These are phyloP conservation scores for Nasonovia ribisnigri DNA, from an alignment of 2,888 invertebrate species.

Conservation along the genomic window DNA sequence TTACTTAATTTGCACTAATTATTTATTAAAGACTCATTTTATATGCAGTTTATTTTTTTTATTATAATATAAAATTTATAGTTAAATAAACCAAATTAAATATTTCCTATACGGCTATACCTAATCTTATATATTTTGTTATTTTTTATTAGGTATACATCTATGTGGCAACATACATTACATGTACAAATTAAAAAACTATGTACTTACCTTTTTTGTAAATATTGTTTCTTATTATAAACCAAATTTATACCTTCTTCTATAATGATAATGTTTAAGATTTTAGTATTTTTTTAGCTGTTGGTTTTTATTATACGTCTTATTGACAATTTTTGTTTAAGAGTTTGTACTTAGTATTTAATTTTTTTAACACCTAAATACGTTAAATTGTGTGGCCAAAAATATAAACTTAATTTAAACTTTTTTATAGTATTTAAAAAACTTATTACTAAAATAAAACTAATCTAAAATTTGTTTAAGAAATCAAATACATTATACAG, in stretches of 20 bases:
- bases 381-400: background rate
- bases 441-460: background rate
- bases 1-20: conserved; percentile 12
- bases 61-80: background rate
- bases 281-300: too few species aligned
- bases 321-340: background rate
- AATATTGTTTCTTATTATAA: background rate
- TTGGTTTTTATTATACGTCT: too few species aligned
- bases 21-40: background rate
- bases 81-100: background rate
- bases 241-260: background rate
- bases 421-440: background rate
- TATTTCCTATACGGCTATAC: background rate
- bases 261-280: too few species aligned
- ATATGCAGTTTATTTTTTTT: background rate
- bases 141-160: background rate
- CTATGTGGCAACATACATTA: background rate
- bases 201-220: background rate
- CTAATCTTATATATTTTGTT: background rate
- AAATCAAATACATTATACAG: too few species aligned
- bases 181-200: background rate
- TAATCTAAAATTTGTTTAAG: too few species aligned
- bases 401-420: background rate
- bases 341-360: background rate
- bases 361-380: background rate